Evolutionary conservation across 92 coral and sea anemone genomes (phyloP), one percentile per base, ranked within the genome.

Genomic region (Palythoa caribaeorum): DNA sequence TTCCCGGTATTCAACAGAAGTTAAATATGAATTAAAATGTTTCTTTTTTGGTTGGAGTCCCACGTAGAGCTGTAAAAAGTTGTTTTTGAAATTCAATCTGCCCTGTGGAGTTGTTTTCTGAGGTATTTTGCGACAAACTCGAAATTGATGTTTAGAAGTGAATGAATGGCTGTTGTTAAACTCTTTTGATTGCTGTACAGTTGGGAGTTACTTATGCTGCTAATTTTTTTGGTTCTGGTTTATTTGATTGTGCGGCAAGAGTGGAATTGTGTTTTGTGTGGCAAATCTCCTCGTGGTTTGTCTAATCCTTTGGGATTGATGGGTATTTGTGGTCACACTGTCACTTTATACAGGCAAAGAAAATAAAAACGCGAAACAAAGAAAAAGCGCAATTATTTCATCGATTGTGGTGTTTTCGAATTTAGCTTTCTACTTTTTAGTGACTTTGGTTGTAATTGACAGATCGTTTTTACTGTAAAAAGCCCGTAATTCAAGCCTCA

Each of bases 41-140:
- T 65, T n/a, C 59, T 20, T 44, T 77, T 65, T 66, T 39, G 20
- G 20, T 44, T 38, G 38, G 47, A 47, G 20, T 35, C 21, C 20
- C 76, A 65, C 3, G 3, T 60, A 60, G 47, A 60, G 51, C 72
- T 8, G 37, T 21, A 1, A 7, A 62, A 47, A 79, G 73, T 81
- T 81, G 86, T 68, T 81, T 81, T 81, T 81, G 86, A 65, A 81
- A 81, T 76, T 9, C 38, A 19, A 81, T 81, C 86, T 66, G 28
- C 17, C 76, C 86, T 81, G 48, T 81, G 74, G 86, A 40, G 86
- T 38, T 65, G 76, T 81, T 81, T 48, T 81, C 76, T 9, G 40
- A 19, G 59, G 48, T 66, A 63, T 81, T 81, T 51, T 40, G 53
- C 74, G 66, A 47, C 62, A 81, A 81, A 81, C 86, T 66, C 76